Conservation (phyloP, 2,797 vertebrate species). For the Phylloscopus collybita region DNA sequence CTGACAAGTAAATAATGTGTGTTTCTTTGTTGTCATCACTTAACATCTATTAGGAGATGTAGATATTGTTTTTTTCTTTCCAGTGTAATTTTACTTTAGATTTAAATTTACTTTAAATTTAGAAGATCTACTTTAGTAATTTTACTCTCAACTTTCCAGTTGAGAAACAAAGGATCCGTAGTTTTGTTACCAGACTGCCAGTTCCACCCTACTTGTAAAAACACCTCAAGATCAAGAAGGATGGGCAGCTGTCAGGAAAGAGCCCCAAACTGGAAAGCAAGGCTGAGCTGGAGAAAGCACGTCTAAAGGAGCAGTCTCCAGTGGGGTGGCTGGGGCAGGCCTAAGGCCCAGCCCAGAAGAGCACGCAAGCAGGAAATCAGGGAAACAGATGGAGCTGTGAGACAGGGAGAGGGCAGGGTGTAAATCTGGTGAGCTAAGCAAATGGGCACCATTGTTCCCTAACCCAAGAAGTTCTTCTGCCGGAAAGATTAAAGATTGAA, state of each 20-base stretch:
- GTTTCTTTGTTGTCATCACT: background rate
- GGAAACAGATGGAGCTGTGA: slow-evolving; percentile 56
- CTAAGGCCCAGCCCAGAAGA: background rate
- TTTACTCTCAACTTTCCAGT: background rate
- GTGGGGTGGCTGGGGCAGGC: background rate
- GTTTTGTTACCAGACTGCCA: background rate
- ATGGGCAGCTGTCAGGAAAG: slow-evolving; percentile 30
- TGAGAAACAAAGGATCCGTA: background rate
- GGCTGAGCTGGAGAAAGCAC: background rate
- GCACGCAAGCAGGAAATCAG: background rate
- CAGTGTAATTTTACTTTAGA: background rate
- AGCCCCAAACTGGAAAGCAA: background rate
- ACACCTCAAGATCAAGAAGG: background rate
- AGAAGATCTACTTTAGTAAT: background rate
- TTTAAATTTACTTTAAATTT: background rate
- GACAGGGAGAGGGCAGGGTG: background rate
- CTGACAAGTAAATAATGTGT: background rate
- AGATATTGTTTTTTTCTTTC: background rate
- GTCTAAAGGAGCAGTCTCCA: background rate
- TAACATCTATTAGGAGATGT: background rate
- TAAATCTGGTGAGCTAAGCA: background rate
- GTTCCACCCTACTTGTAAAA: background rate
- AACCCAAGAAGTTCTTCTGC: background rate
- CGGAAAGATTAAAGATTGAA: background rate
- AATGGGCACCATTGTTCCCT: background rate